Base-by-base conservation (phyloP, 2,797 vertebrate species). In the Esox lucius region DNA sequence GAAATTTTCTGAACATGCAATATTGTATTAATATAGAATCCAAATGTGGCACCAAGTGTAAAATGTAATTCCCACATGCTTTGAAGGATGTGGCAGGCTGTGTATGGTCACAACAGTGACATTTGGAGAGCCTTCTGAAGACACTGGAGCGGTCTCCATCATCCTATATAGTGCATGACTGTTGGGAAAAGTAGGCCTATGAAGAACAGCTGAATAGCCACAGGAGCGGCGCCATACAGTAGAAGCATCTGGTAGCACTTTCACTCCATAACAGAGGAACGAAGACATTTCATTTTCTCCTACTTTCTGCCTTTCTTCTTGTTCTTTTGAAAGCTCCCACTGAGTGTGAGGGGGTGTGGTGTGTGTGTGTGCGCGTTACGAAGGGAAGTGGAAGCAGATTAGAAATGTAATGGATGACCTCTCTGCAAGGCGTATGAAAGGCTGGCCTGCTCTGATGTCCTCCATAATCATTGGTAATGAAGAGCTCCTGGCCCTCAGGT, bases 401-500 rank as follows among this genome's bases (percentile, higher is more conserved):
- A 26, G 59, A 78, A 53, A 61, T 49, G 35, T 79, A 35, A 24
- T 51, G 42, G n/a, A 39, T 78, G 83, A 85, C 85, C 82, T 84
- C 83, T 79, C 78, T 78, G 78, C 74, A 78, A 77, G 7, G 71
- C 78, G 62, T 61, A 80, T 79, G 78, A 80, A 19, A 72, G 85
- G 83, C 15, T n/a, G 77, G 64, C 79, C 75, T 71, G 56, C 67
- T 76, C 80, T 56, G 71, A 76, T 86, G 86, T 89, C 86, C 76
- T 87, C 81, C 85, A 80, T 78, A 87, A 92, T 91, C 80, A 83
- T 78, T 66, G 74, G 86, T 89, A 90, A 91, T 90, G 84, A 90
- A 88, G 87, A 83, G 86, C 86, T 91, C 91, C 89, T 76, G 81
- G 79, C 86, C 75, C 81, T 75, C 73, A 82, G 88, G 86, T 86